These are phyloP conservation scores for Apolygus lucorum DNA, from an alignment of 1,140 invertebrate genomes.

Conservation along the genomic window DNA sequence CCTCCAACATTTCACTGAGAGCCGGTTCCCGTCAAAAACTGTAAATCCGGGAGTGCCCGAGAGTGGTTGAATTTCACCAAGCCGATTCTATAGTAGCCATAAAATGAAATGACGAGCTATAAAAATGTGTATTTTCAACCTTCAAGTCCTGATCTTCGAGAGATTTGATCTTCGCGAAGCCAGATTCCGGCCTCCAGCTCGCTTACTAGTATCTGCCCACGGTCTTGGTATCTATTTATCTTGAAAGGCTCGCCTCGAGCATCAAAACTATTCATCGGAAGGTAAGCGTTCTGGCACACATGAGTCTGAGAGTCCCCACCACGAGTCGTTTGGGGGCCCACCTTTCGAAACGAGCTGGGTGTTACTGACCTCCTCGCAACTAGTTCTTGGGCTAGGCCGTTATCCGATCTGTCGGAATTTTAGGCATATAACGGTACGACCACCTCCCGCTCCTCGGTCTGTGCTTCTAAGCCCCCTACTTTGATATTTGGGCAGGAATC, in stretches of 20 bases:
- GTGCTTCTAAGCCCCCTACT: not conserved
- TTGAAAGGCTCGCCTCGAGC: not conserved
- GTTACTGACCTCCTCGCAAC: conserved; percentile 10
- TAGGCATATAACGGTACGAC: conserved; percentile 11
- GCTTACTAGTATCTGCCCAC: no score
- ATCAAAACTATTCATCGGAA: not conserved
- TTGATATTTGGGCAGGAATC: not conserved
- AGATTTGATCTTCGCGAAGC: no score
- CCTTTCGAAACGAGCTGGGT: not conserved
- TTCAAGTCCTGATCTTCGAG: no score
- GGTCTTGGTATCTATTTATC: not conserved
- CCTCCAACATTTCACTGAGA: no score
- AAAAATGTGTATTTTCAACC: no score
- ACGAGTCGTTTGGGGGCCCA: not conserved
- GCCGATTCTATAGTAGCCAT: no score
- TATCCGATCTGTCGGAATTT: conserved; percentile 12
- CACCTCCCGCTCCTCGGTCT: not conserved
- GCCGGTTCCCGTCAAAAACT: no score
- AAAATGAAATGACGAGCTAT: no score
- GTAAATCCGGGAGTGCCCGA: no score
- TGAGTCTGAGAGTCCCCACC: not conserved
- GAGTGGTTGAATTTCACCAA: no score
- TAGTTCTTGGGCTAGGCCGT: conserved; percentile 16
- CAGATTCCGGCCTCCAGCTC: no score
- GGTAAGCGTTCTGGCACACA: not conserved